Evolutionary conservation across 2,113 vertebrate species (phyloP).

Genomic region (Rhombomys opimus): DNA sequence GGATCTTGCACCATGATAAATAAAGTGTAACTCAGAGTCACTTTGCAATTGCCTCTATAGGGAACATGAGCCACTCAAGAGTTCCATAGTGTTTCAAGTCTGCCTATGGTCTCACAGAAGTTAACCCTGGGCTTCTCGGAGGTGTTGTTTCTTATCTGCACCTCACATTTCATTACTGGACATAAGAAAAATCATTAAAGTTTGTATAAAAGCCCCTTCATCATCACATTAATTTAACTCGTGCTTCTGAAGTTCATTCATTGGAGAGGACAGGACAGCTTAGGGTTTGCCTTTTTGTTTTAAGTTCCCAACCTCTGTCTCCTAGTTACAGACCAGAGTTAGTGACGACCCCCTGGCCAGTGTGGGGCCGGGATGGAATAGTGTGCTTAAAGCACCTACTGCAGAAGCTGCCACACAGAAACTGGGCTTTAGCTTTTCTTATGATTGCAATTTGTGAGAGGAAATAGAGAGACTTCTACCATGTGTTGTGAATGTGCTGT

Average conservation of each 20-base stretch:
- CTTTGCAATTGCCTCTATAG: not conserved
- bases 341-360: not conserved
- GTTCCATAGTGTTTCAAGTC: not conserved
- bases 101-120: not conserved
- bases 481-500: not conserved
- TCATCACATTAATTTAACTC: not conserved
- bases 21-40: conserved; percentile 12
- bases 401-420: not conserved
- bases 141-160: not conserved
- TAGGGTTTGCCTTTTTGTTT: not conserved
- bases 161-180: conserved; percentile 38
- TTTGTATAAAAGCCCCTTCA: not conserved
- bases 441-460: not conserved
- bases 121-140: conserved; percentile 28
- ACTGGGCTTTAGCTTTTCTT: not conserved
- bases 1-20: not conserved
- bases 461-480: not conserved
- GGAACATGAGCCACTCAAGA: conserved; percentile 6
- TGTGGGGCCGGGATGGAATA: conserved; percentile 1
- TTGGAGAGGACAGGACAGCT: not conserved
- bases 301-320: not conserved
- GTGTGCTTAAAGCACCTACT: not conserved
- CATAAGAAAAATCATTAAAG: conserved; percentile 5
- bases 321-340: not conserved
- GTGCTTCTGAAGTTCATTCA: conserved; percentile 33